Conservation (phyloP, 2,113 vertebrate species). For the Aegypius monachus region DNA sequence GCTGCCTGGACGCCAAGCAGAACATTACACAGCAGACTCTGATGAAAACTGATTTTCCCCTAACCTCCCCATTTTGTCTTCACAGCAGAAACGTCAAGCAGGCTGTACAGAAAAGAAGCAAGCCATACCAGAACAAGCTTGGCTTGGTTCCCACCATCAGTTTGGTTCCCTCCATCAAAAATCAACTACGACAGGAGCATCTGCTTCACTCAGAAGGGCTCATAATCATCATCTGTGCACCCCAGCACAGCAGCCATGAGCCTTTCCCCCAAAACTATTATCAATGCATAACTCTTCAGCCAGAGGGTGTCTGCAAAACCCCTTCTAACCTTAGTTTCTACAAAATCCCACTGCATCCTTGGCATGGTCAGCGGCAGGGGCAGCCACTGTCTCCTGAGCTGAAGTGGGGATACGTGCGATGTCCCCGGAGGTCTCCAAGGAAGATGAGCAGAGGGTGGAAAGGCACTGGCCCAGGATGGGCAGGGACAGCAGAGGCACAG, state of each 20-base stretch:
- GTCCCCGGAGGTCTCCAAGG: not conserved
- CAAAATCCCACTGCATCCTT: not conserved
- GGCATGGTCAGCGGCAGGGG: not conserved
- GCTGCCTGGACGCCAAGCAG: not conserved
- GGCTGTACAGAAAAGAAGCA: not conserved
- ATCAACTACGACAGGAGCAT: constrained; percentile 12
- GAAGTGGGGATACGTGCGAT: not conserved
- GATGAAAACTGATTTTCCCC: not conserved
- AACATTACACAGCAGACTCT: not conserved
- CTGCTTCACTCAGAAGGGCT: constrained; percentile 12
- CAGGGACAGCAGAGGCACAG: not conserved
- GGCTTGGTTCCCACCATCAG: not conserved
- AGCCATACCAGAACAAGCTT: constrained; percentile 13
- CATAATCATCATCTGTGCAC: not conserved
- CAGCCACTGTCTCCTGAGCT: not conserved
- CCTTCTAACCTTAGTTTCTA: not conserved
- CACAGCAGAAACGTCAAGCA: not conserved
- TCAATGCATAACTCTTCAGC: not conserved
- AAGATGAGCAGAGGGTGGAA: not conserved
- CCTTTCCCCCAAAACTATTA: not conserved
- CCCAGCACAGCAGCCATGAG: not conserved
- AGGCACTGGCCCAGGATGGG: not conserved
- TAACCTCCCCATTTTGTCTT: not conserved
- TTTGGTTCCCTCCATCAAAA: constrained; percentile 34
- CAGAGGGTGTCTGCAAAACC: not conserved